These are phyloP conservation scores for Sebastolobus alascanus DNA, from an alignment of 2,797 vertebrate genomes.

Conservation along the genomic window DNA sequence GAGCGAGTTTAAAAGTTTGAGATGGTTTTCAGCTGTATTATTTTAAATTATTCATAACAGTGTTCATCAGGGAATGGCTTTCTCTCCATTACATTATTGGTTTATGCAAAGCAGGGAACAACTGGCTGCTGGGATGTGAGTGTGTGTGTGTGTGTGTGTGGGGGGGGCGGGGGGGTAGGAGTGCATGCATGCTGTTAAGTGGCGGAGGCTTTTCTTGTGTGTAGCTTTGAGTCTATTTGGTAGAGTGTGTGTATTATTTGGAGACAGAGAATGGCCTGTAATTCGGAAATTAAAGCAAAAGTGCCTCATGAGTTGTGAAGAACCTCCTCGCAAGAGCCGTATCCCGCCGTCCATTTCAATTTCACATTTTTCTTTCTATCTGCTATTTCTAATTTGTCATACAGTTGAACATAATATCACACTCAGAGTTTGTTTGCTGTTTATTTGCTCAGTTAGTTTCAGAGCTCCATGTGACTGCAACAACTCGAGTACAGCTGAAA, in stretches of 20 bases:
- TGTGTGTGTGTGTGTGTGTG: constrained; percentile 18
- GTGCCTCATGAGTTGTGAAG: neutral
- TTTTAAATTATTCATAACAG: constrained; percentile 78
- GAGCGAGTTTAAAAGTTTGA: constrained; percentile 73
- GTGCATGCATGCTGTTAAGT: constrained; percentile 24
- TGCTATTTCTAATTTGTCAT: neutral
- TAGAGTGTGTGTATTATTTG: neutral
- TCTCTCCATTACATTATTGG: constrained; percentile 79
- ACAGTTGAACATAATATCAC: neutral
- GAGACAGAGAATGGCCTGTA: neutral
- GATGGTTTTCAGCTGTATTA: constrained; percentile 67
- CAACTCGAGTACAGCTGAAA: neutral
- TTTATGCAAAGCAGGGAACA: constrained; percentile 77
- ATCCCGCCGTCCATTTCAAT: neutral
- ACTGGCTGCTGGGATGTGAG: constrained; percentile 46
- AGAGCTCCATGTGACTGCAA: neutral
- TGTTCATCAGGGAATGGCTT: constrained; percentile 71
- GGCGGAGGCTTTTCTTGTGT: constrained; percentile 17
- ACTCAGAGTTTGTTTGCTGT: neutral
- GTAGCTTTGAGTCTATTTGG: constrained; percentile 28
- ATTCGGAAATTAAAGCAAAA: constrained; percentile 9
- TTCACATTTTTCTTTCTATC: neutral
- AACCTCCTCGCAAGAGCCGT: neutral
- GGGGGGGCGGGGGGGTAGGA: neutral
- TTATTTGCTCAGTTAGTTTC: neutral